phyloP scores from a whole-genome alignment of 1,140 invertebrate genomes.

The Drosophila nebulosa region DNA sequence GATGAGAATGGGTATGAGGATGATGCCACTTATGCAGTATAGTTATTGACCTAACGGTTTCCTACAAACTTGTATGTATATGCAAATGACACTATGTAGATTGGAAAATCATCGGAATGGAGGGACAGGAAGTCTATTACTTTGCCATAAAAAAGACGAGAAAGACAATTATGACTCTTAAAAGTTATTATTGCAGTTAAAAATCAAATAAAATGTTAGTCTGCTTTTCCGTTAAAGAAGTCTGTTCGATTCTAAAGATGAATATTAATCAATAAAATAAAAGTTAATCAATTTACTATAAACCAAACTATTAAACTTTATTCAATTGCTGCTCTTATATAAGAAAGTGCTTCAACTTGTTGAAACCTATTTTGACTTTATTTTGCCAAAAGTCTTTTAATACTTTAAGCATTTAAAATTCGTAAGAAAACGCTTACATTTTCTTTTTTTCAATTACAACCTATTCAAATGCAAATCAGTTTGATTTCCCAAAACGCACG shows the following conservation, averaged over 20 bases:
- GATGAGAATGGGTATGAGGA: neutral
- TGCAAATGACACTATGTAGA: slow-evolving; percentile 3
- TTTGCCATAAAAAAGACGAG: neutral
- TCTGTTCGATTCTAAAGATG: too few species aligned
- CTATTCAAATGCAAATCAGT: slow-evolving; percentile 14
- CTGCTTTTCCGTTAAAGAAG: too few species aligned
- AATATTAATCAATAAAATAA: too few species aligned
- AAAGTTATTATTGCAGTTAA: neutral
- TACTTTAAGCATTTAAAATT: too few species aligned
- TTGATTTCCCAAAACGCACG: neutral
- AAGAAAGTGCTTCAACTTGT: too few species aligned
- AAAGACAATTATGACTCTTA: neutral
- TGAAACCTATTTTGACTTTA: too few species aligned
- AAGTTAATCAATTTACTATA: too few species aligned
- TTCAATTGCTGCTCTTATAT: too few species aligned
- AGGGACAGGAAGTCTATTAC: neutral
- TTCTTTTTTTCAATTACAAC: neutral
- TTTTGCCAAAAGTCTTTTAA: too few species aligned
- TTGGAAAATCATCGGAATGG: slow-evolving; percentile 2
- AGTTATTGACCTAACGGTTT: neutral
- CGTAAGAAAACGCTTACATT: too few species aligned
- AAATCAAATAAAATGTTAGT: too few species aligned
- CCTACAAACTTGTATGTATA: neutral
- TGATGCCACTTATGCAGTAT: neutral
- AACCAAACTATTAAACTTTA: too few species aligned